Base-by-base conservation (phyloP, 2,797 vertebrate genomes). In the Nannoperca obscura region DNA sequence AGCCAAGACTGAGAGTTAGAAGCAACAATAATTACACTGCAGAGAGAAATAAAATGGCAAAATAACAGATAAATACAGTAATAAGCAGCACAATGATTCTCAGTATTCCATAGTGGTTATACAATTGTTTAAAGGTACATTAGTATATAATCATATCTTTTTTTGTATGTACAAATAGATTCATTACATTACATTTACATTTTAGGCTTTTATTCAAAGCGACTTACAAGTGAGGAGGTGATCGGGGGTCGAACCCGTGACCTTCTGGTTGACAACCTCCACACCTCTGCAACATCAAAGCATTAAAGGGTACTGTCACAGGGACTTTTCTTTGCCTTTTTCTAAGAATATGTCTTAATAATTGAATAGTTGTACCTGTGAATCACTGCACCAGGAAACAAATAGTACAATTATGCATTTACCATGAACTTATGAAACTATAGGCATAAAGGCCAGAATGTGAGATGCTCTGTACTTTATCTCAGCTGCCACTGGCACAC, bases 401-500 rank as follows among this genome's bases (percentile, higher is more conserved):
- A 4, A 4, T 0, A 1, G 47, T 44, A 65, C 8, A 38, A 70
- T 62, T 3, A 13, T n/a, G 17, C 60, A 34, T 36, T 13, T 58
- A 65, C 61, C 52, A 1, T 77, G 75, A 68, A 79, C 58, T 42
- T 30, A 64, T 66, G 74, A n/a, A 68, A 47, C 32, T 59, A 27
- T 20, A 40, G 34, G 4, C 13, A 4, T 20, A 19, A 40, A 54
- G 13, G 70, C 47, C 0, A 49, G 46, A 27, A 74, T 58, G 77
- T 87, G 72, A 74, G 62, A 65, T 52, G 58, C 64, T 79, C 40
- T 61, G 7, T n/a, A 1, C 24, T 36, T 86, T 82, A 82, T 81
- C 75, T 78, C 1, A 6, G 24, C 60, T 58, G 54, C 52, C 22
- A 36, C 42, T 30, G 61, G 22, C 57, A 38, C 27, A 34, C 70